phyloP scores from a whole-genome alignment of 2,113 vertebrate species.

The Aspiorhynchus laticeps region DNA sequence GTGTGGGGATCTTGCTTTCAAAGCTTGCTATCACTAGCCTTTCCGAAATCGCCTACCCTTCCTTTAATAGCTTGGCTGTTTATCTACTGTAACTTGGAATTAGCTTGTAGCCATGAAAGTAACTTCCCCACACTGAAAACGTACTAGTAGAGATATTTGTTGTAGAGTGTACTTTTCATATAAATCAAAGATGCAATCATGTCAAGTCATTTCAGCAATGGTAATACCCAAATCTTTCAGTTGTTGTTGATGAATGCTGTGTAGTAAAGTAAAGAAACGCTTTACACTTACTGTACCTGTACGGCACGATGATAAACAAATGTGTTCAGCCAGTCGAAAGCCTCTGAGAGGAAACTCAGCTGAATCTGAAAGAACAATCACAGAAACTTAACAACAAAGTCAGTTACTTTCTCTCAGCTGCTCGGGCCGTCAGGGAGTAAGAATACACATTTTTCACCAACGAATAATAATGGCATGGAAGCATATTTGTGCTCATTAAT shows the following conservation, averaged over 20 bases:
- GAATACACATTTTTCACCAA: slow-evolving; percentile 53
- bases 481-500: slow-evolving; percentile 64
- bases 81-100: neutral
- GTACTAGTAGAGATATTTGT: neutral
- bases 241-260: neutral
- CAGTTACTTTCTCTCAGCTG: slow-evolving; percentile 68
- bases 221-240: neutral
- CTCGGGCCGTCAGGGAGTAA: slow-evolving; percentile 59
- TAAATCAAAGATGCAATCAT: slow-evolving; percentile 14
- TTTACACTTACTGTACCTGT: neutral
- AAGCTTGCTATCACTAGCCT: no score
- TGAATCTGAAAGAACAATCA: slow-evolving; percentile 40
- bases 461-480: slow-evolving; percentile 57
- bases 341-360: slow-evolving; percentile 35
- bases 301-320: neutral
- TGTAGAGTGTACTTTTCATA: neutral
- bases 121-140: neutral
- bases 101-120: neutral
- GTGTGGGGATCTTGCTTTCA: no score
- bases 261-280: neutral
- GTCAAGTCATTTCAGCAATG: neutral
- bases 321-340: slow-evolving; percentile 21
- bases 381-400: slow-evolving; percentile 53
- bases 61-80: neutral
- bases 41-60: no score